Base-by-base conservation (phyloP, 2,113 vertebrate species). In the Cinclus cinclus region DNA sequence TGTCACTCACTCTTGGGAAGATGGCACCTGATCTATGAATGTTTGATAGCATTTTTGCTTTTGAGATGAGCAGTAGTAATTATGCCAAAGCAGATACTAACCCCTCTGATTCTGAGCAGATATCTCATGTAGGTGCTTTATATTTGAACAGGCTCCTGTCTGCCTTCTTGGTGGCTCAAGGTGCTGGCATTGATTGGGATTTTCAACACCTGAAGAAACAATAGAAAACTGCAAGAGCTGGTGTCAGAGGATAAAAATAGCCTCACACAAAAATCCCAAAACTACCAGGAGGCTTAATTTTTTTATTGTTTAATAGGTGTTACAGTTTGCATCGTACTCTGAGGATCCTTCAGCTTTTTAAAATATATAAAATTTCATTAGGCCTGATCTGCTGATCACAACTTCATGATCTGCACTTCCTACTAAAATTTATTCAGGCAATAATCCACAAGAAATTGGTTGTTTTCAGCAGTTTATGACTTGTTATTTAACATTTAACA, bases 401-500 rank as follows among this genome's bases (percentile, higher is more conserved):
- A 83, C 94, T 96, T 97, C 95, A 96, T 96, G 96, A 96, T 95
- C 94, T 83, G 87, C 68, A 73, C n/a, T 96, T 98, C 89, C 75
- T 91, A 39, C 80, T 93, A 77, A 98, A 98, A 98, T 97, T 97
- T 98, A 98, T 96, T 97, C 94, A 94, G 94, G 95, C 97, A 97
- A 96, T 98, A 97, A 98, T 95, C 95, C 93, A 93, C 93, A 96
- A 98, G 96, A 98, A 98, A 98, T 97, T 97, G 97, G 96, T 98
- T 97, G 97, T 97, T 98, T 98, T 98, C 97, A 95, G 95, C 97
- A 94, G 96, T 97, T 98, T 98, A 98, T 97, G 97, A 96, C 96
- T 97, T 98, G 97, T 98, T 98, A 98, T 97, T 98, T 98, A 98
- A 98, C 96, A 98, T 98, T 98, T 97, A 98, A 97, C 95, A 96